A percentile compares a stretch with the other conserved stretches of the same genome.
phyloP scores from a whole-genome alignment of 1,140 invertebrate species.

The Anagrus nilaparvatae region DNA sequence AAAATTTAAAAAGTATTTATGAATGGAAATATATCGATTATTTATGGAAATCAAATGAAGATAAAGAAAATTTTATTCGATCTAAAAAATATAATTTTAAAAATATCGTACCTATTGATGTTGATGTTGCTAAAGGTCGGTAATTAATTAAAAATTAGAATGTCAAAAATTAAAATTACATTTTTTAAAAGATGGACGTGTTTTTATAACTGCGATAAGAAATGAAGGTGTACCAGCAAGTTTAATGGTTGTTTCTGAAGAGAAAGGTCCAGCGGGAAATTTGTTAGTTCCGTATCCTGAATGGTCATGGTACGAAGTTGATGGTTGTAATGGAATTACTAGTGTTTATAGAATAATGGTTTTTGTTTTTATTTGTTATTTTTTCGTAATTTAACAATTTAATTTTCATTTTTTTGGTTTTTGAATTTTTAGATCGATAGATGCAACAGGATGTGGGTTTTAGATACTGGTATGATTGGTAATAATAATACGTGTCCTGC shows the following conservation, averaged over 20 bases:
- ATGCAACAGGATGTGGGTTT: constrained; percentile 43
- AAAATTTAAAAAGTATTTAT: constrained; percentile 4
- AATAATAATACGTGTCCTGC: constrained; percentile 34
- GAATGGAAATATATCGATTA: constrained; percentile 24
- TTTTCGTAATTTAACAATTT: neutral
- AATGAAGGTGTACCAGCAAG: constrained; percentile 29
- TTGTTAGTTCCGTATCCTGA: constrained; percentile 24
- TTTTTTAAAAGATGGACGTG: constrained; percentile 11
- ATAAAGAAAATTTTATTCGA: constrained; percentile 37
- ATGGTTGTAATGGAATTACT: constrained; percentile 18
- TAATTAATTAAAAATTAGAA: neutral
- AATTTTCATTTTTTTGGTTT: neutral
- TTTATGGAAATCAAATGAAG: constrained; percentile 7
- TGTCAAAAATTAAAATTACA: neutral
- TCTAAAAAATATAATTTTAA: constrained; percentile 39
- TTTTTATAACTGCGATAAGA: constrained; percentile 33
- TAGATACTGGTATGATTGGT: constrained; percentile 41
- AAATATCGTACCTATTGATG: constrained; percentile 18
- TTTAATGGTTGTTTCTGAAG: constrained; percentile 16
- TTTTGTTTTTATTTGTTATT: constrained; percentile 2
- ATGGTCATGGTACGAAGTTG: constrained; percentile 20
- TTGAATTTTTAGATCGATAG: constrained; percentile 38
- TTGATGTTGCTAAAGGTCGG: constrained; percentile 13
- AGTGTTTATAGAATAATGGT: constrained; percentile 24
- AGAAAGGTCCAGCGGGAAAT: constrained; percentile 14